Conservation (phyloP, 2,888 invertebrate genomes). For the Maniola hyperantus region DNA sequence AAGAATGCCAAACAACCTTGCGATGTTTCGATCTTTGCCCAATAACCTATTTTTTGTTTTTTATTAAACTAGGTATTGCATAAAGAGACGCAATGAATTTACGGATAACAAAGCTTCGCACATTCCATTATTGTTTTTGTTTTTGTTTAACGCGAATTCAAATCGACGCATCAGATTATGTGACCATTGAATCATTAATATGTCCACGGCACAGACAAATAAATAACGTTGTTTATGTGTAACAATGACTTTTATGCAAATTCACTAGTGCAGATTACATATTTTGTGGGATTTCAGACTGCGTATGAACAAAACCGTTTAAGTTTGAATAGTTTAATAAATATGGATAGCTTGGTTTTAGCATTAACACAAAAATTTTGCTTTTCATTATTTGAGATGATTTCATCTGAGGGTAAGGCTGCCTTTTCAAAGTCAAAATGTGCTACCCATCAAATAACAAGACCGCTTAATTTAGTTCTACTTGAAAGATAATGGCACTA, state of each 20-base stretch:
- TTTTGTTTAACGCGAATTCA: constrained; percentile 6
- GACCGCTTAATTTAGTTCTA: no score
- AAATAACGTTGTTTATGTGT: constrained; percentile 15
- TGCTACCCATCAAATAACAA: no score
- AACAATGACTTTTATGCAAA: constrained; percentile 19
- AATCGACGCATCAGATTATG: constrained; percentile 14
- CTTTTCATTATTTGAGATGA: neutral
- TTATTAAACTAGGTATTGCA: neutral
- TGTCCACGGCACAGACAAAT: constrained; percentile 2
- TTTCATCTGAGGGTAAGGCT: neutral
- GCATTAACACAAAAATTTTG: neutral
- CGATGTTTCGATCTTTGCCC: neutral
- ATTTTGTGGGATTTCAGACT: constrained; percentile 1
- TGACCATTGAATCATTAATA: constrained; percentile 16
- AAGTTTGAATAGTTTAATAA: neutral
- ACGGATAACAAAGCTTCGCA: neutral
- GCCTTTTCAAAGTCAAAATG: no score
- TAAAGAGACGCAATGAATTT: neutral
- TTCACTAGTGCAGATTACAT: constrained; percentile 9
- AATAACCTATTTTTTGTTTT: neutral
- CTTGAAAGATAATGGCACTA: no score
- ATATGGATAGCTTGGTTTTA: neutral
- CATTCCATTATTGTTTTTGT: neutral
- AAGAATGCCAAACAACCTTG: constrained; percentile 3
- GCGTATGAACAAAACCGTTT: neutral